Percentiles rank a stretch among this genome's conserved stretches.
Conservation (phyloP, 2,113 vertebrate genomes). For the Phalacrocorax carbo region DNA sequence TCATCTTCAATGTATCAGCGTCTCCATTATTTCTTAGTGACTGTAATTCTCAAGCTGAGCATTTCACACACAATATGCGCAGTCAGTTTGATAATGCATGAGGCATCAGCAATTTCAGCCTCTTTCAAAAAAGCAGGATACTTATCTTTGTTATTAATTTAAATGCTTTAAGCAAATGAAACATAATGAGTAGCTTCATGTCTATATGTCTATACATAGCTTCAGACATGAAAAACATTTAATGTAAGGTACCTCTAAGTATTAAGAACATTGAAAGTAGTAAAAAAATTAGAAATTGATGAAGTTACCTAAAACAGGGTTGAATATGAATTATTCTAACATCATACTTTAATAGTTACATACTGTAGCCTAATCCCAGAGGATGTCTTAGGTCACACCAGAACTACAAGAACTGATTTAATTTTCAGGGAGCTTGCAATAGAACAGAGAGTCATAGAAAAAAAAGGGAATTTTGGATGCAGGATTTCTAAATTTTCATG, state of each 20-base stretch:
- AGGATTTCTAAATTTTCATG: background rate
- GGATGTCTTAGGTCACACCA: background rate
- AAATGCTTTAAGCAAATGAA: background rate
- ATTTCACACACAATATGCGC: background rate
- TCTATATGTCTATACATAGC: background rate
- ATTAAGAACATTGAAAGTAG: background rate
- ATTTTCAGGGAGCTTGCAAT: background rate
- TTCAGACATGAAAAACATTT: background rate
- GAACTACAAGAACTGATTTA: background rate
- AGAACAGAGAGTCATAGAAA: background rate
- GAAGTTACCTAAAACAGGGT: background rate
- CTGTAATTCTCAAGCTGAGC: background rate
- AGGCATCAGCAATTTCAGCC: background rate
- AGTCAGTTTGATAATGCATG: background rate
- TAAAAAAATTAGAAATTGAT: background rate
- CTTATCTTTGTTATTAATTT: background rate
- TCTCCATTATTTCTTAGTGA: background rate
- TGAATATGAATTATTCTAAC: background rate
- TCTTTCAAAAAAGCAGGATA: background rate
- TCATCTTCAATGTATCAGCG: background rate
- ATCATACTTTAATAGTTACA: background rate
- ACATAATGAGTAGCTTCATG: background rate
- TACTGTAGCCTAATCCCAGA: background rate
- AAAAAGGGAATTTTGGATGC: background rate
- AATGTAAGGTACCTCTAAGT: background rate